A percentile compares a stretch with the other conserved stretches of the same genome.
Conservation (phyloP, 2,797 vertebrate species). For the Rhabdomys pumilio region DNA sequence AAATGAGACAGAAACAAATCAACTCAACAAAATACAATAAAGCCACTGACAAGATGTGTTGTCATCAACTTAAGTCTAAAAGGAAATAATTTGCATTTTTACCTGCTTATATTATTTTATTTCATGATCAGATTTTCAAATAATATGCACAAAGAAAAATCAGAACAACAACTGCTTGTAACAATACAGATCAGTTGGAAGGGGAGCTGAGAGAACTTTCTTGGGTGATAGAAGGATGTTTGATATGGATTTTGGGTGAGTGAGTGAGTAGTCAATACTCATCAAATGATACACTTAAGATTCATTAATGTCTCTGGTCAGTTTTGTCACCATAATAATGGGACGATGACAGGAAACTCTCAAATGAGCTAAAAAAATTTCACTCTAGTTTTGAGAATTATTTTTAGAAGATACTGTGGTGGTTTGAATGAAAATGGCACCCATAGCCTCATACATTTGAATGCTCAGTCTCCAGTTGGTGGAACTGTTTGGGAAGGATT, state of each 20-base stretch:
- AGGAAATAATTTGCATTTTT: constrained; percentile 16
- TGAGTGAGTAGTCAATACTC: background rate
- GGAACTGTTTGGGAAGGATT: background rate
- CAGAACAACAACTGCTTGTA: background rate
- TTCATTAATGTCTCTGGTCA: background rate
- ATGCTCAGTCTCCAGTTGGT: background rate
- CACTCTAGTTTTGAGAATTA: background rate
- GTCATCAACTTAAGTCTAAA: background rate
- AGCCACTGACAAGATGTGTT: background rate
- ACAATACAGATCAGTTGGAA: background rate
- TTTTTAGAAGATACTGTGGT: background rate
- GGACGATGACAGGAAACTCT: background rate
- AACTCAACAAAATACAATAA: constrained; percentile 1
- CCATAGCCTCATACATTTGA: background rate
- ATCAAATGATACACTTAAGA: background rate
- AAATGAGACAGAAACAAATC: constrained; percentile 17
- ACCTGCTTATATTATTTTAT: background rate
- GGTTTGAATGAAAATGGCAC: background rate
- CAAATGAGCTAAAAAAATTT: background rate
- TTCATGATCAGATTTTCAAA: background rate
- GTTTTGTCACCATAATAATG: background rate
- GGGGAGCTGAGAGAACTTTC: background rate
- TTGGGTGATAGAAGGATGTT: background rate
- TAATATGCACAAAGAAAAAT: background rate
- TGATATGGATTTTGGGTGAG: background rate